Percentiles rank a stretch among this genome's conserved stretches.
Conservation (phyloP, 2,797 vertebrate species). For the Pantherophis alleghaniensis region DNA sequence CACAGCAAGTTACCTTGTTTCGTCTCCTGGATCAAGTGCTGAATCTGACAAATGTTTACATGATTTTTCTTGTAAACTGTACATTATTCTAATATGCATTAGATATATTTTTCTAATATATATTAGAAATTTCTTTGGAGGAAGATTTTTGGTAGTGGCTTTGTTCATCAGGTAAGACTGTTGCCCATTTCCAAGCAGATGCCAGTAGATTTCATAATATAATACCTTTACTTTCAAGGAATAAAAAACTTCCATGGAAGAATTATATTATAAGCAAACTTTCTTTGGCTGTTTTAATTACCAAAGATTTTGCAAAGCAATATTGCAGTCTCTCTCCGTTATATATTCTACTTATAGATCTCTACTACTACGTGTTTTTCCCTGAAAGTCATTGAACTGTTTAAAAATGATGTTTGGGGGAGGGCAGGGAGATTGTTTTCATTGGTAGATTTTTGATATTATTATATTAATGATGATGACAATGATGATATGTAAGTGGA, state of each 20-base stretch:
- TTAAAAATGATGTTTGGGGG: not conserved
- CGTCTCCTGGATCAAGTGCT: constrained; percentile 40
- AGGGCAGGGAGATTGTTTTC: not conserved
- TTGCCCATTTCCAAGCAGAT: constrained; percentile 29
- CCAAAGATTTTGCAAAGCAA: not conserved
- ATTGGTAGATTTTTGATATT: constrained; percentile 16
- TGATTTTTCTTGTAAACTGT: constrained; percentile 21
- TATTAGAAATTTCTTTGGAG: constrained; percentile 29
- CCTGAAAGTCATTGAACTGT: not conserved
- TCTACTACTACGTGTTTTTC: constrained; percentile 1
- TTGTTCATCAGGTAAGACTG: constrained; percentile 2
- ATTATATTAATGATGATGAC: constrained; percentile 38
- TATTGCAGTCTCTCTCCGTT: not conserved
- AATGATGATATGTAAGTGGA: constrained; percentile 28
- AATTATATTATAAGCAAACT: constrained; percentile 20
- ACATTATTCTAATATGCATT: not conserved
- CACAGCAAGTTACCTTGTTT: constrained; percentile 46
- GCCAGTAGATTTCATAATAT: not conserved
- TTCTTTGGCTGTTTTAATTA: not conserved
- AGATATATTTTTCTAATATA: not conserved
- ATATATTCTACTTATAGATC: constrained; percentile 6
- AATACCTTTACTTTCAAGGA: constrained; percentile 16
- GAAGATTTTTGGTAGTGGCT: constrained; percentile 34
- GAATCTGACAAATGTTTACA: constrained; percentile 37
- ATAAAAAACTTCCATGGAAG: constrained; percentile 36